A percentile compares a stretch with the other conserved stretches of the same genome.
These are phyloP conservation scores for Chloroceryle aenea DNA, from an alignment of 2,113 vertebrate genomes.

Conservation along the genomic window DNA sequence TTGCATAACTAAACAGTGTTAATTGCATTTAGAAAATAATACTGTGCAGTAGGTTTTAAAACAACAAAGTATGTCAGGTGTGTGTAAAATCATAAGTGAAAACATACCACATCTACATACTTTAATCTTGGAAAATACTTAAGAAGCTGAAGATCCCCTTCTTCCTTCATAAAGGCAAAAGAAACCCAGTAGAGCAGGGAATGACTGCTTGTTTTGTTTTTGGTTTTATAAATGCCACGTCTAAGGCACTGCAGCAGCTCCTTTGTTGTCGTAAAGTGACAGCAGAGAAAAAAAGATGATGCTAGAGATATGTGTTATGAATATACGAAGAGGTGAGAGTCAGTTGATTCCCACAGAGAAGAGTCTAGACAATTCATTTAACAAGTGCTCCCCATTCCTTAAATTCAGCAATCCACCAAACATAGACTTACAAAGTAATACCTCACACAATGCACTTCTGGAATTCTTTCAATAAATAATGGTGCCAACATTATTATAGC, in stretches of 20 bases:
- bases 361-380: not conserved
- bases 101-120: not conserved
- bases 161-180: constrained; percentile 19
- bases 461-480: not conserved
- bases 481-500: not conserved
- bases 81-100: not conserved
- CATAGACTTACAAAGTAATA: not conserved
- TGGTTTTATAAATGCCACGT: not conserved
- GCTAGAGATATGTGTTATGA: constrained; percentile 30
- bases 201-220: constrained; percentile 52
- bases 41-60: not conserved
- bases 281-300: constrained; percentile 58
- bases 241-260: not conserved
- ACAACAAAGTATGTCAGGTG: not conserved
- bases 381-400: not conserved
- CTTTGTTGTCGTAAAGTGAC: constrained; percentile 49
- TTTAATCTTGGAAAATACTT: not conserved
- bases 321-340: constrained; percentile 52
- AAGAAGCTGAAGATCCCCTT: not conserved
- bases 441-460: not conserved
- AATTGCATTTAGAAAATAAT: not conserved
- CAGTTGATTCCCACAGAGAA: not conserved
- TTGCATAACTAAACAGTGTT: not conserved
- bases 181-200: not conserved
- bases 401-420: not conserved